phyloP scores from a whole-genome alignment of 1,140 invertebrate genomes.

The Magallana gigas region DNA sequence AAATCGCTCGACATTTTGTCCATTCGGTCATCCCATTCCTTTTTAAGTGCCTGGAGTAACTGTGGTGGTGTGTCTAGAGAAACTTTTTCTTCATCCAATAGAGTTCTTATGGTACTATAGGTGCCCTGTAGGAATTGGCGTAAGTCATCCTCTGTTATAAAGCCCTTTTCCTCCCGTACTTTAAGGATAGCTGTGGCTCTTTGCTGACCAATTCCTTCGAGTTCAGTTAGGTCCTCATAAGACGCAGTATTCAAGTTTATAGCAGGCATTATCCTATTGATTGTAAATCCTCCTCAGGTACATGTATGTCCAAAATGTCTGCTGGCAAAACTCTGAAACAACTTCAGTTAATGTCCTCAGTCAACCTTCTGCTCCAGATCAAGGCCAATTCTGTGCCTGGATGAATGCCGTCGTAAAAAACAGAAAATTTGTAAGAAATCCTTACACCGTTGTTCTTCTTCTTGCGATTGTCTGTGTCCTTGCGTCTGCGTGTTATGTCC shows the following conservation, averaged over 20 bases:
- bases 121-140: slow-evolving; percentile 1
- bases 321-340: background rate
- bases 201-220: background rate
- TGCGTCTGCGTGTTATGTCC: background rate
- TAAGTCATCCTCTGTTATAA: background rate
- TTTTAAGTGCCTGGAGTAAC: background rate
- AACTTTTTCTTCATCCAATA: background rate
- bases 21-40: slow-evolving; percentile 8
- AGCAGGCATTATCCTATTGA: background rate
- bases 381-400: background rate
- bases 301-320: slow-evolving; percentile 4
- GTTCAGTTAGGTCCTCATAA: background rate
- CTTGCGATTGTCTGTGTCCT: slow-evolving; percentile 1
- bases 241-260: background rate
- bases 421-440: slow-evolving; percentile 4
- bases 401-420: background rate
- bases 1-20: background rate
- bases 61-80: slow-evolving; percentile 9
- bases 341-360: background rate
- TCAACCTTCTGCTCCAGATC: slow-evolving; percentile 9
- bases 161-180: background rate
- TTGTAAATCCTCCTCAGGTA: background rate
- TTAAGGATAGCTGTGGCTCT: background rate
- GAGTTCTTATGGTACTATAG: background rate
- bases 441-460: slow-evolving; percentile 14